Evolutionary conservation across 2,888 invertebrate species (phyloP), one percentile per base, ranked within the genome.

Genomic region (Oxycera nigricornis): DNA sequence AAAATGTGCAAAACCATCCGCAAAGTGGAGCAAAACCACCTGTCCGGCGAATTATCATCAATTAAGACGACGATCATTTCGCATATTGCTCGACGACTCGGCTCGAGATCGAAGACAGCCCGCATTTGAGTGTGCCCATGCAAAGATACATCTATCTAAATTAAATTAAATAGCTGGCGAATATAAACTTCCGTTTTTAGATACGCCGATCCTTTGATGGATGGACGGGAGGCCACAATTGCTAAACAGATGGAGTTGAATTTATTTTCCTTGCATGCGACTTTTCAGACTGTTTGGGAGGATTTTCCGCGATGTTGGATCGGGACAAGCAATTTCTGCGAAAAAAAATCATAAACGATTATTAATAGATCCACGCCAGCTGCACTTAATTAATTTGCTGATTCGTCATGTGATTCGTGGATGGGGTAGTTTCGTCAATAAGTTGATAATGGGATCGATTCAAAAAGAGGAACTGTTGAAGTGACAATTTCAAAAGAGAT

Each of bases 11-110:
- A 31, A 61, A 17, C 30, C 57, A 39, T 22, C 11, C 31, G 39
- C 20, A 39, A 72, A 59, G 72, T 72, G 31, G 72, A 59, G 31
- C 72, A 41, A 72, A 72, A 72, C 72, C 72, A 72, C 72, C 72
- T 72, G 72, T 72, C 72, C 20, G 41, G 41, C 20, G 59, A 72
- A 72, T 72, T 72, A 72, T 72, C 72, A 72, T 72, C 72, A 72
- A 72, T 72, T 72, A 72, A 26, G 2, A n/a, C 17, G n/a, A 17
- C 28, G 6, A 31, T 55, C 30, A n/a, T 52, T 31, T 22, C 55
- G 26, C 24, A 50, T 24, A 70, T 70, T 31, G 52, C n/a, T 39
- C 52, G 24, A 7, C 14, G 24, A 24, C 55, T 55, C 55, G 11
- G 14, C 46, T 39, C 7, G 14, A 6, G 39, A 14, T 30, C 3